Conservation (phyloP, 1,140 invertebrate species). For the Rhagoletis pomonella region DNA sequence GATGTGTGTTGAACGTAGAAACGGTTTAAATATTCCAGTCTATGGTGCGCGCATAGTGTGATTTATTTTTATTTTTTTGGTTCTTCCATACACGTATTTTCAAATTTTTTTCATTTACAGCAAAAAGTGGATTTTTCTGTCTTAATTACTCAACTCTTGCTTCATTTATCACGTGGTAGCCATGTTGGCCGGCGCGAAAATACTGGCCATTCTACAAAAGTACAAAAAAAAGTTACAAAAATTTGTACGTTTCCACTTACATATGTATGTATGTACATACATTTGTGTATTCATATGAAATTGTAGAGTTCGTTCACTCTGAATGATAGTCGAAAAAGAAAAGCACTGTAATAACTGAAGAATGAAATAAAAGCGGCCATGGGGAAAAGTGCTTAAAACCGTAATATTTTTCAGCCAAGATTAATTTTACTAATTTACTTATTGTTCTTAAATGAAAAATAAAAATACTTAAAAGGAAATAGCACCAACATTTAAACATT, state of each 20-base stretch:
- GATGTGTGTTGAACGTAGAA: not conserved
- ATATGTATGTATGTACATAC: not conserved
- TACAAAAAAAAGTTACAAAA: no score
- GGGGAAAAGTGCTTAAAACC: constrained; percentile 40
- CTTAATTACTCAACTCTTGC: not conserved
- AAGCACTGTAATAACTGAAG: not conserved
- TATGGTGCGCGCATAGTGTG: not conserved
- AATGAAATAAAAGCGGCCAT: constrained; percentile 26
- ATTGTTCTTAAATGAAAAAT: no score
- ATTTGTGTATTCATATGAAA: no score
- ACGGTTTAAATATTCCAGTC: not conserved
- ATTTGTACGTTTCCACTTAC: not conserved
- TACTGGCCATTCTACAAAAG: not conserved
- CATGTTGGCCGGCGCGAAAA: not conserved
- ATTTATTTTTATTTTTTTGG: not conserved
- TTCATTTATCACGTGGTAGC: constrained; percentile 22
- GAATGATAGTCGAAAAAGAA: constrained; percentile 6
- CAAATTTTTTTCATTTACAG: not conserved
- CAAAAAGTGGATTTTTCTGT: not conserved
- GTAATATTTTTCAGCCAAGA: constrained; percentile 34
- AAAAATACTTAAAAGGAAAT: no score
- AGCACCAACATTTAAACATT: no score
- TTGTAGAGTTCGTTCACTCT: not conserved
- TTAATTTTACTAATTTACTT: not conserved
- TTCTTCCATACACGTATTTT: not conserved